Evolutionary conservation across 64 coral and sea anemone species (phyloP), one percentile per base, ranked within the genome.

Genomic region (Hydrozoanthus tunicans): DNA sequence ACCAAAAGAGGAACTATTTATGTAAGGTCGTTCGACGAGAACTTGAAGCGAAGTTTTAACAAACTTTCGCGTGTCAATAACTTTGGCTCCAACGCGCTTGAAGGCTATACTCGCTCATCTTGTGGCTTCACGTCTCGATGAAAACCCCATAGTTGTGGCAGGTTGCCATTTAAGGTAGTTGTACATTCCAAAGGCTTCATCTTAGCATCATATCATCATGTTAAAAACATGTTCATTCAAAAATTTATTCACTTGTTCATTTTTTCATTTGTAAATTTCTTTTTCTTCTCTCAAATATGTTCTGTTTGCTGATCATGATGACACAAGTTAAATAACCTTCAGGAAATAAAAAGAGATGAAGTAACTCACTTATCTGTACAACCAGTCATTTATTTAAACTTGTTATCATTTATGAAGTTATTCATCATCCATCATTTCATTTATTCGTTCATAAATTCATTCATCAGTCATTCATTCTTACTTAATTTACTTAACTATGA

Each of bases 101-200:
- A 20, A 65, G 26, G 27, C 15, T 11, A 25, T 6, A 71, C 26
- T 74, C 71, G 51, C 20, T 82, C 61, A 63, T 62, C 27, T 82
- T 62, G 79, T 59, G 24, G 26, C 79, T 62, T 59, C 53, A 58
- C 7, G 12, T 82, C 24, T 25, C 3, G n/a, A 64, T 43, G 26
- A 61, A 52, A 4, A 26, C 10, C 32, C 32, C 32, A 43, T 43
- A 43, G 32, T 43, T 43, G 32, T 43, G 32, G 32, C 2, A 43
- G 32, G 2, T 82, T 82, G 17, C 80, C 80, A 17, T 82, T 82
- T 82, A 82, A 65, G 80, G 80, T 7, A 65, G 80, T 52, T 51
- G 14, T 64, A 13, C 8, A 26, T 62, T 82, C 62, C 24, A 14
- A 26, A 62, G 79, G 24, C 20, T 23, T 62, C 26, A 76, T 76